Evolutionary conservation across 2,888 invertebrate genomes (phyloP).

Genomic region (Ichneumon xanthorius): DNA sequence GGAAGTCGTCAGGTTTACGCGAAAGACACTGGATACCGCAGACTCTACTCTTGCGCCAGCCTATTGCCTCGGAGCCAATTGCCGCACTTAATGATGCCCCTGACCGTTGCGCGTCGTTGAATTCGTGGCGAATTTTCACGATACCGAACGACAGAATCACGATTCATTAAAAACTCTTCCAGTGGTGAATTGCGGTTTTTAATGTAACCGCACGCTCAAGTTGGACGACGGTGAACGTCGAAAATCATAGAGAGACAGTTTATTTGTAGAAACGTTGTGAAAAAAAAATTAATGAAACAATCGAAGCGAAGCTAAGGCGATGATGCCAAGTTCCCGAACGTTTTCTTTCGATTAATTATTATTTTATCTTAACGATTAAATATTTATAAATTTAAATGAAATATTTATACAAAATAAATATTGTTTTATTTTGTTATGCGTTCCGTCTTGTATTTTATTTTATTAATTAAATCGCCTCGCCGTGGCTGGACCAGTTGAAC

Average conservation of each 20-base stretch:
- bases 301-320: not conserved
- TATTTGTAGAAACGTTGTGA: not conserved
- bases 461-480: no score
- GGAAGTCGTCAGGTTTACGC: slow-evolving; percentile 32
- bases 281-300: not conserved
- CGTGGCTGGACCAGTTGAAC: no score
- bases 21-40: slow-evolving; percentile 13
- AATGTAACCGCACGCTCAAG: not conserved
- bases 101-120: slow-evolving; percentile 14
- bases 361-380: not conserved
- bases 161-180: slow-evolving; percentile 25
- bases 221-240: not conserved
- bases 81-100: not conserved
- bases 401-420: no score
- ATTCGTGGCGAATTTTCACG: not conserved
- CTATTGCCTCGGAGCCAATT: not conserved
- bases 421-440: no score
- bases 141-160: not conserved
- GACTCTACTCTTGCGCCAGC: slow-evolving; percentile 25
- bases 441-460: no score
- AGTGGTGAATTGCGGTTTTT: not conserved
- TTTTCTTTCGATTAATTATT: not conserved
- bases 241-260: not conserved
- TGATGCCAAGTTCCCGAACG: not conserved
- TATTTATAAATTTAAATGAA: no score